These are phyloP conservation scores for Passerina amoena DNA, from an alignment of 2,113 vertebrate genomes.

Conservation along the genomic window DNA sequence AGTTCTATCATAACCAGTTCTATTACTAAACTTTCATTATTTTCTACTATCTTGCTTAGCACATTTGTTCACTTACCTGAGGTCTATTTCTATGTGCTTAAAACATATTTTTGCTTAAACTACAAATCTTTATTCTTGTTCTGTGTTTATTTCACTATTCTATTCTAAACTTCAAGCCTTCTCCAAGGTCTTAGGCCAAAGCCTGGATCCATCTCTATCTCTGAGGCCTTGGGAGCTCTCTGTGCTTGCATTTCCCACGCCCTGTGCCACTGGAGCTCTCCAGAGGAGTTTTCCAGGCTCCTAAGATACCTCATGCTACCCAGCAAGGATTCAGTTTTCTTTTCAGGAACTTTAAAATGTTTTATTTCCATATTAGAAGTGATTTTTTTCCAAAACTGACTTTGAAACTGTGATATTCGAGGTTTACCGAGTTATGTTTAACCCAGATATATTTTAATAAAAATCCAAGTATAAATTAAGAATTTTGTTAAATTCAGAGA, in stretches of 20 bases:
- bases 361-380: background rate
- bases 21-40: background rate
- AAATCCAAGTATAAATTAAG: background rate
- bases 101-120: background rate
- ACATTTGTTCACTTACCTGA: background rate
- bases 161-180: background rate
- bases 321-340: background rate
- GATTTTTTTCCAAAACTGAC: background rate
- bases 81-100: background rate
- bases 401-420: background rate
- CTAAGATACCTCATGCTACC: background rate
- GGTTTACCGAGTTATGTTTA: background rate
- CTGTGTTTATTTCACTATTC: no score
- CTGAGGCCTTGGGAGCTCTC: background rate
- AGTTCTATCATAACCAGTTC: background rate
- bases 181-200: background rate
- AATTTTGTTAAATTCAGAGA: background rate
- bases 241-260: background rate
- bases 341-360: background rate
- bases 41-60: background rate
- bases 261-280: accelerated
- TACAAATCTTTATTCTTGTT: background rate
- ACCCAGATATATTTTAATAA: background rate
- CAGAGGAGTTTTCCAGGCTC: background rate
- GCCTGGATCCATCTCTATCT: background rate